These are phyloP conservation scores for Buceros bicornis DNA, from an alignment of 2,797 vertebrate species.

Conservation along the genomic window DNA sequence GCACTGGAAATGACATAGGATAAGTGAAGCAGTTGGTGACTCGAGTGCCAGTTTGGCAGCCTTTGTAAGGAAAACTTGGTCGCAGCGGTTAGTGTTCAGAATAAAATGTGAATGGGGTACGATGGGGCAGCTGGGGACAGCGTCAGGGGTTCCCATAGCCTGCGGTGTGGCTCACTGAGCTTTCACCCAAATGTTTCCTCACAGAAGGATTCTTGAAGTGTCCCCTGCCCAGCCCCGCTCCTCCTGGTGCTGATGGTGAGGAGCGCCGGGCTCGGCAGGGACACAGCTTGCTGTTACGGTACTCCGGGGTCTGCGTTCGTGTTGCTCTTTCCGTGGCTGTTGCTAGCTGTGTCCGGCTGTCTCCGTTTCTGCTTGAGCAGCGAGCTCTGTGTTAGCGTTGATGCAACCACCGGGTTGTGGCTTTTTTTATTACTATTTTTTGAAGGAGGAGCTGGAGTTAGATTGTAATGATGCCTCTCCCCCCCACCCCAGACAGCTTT, in stretches of 20 bases:
- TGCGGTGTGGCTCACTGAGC: background rate
- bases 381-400: background rate
- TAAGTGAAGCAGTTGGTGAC: constrained; percentile 43
- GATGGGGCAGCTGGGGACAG: background rate
- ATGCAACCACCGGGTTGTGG: constrained; percentile 51
- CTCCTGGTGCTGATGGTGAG: accelerated
- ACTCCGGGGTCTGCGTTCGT: constrained; percentile 1
- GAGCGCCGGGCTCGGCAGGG: accelerated
- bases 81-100: constrained; percentile 38
- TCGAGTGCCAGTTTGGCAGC: constrained; percentile 69
- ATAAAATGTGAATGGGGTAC: constrained; percentile 60
- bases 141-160: background rate
- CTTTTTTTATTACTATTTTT: constrained; percentile 19
- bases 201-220: constrained; percentile 5
- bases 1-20: constrained; percentile 53
- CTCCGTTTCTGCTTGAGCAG: constrained; percentile 4
- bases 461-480: background rate
- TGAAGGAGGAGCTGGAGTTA: constrained; percentile 30
- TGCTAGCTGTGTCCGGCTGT: background rate
- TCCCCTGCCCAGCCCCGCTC: background rate
- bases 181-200: background rate
- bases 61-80: constrained; percentile 55
- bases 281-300: background rate
- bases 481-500: constrained; percentile 31
- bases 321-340: constrained; percentile 50